Evolutionary conservation across 2,113 vertebrate genomes (phyloP), one percentile per base, ranked within the genome.

Genomic region (Labeo catla): DNA sequence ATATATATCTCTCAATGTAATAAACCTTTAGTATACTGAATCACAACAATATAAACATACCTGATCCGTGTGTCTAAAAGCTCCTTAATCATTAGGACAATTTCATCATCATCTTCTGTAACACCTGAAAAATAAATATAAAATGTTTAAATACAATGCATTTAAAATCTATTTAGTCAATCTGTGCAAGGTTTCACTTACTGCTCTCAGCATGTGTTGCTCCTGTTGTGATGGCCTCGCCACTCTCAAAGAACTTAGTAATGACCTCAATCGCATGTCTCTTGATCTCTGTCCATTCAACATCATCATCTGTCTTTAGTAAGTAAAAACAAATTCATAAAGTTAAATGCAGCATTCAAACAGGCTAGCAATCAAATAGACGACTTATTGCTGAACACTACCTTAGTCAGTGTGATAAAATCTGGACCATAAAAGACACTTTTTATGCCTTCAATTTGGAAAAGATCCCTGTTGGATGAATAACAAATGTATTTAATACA

Each of bases 371-470:
- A 74, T 28, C 12, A 47, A 12, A 81, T 3, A 11, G 50, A 76
- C 39, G 8, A 13, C 23, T 36, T 23, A 45, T 49, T 0, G 4
- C 12, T 10, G 36, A 52, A 57, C n/a, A 3, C 85, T 93, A 95
- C 95, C 94, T 95, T 96, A 9, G 95, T 96, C 79, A 96, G 86
- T 39, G 95, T 96, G 80, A 96, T 95, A 84, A 96, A 96, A 90
- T 96, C 95, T 2, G 95, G 95, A 13, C 95, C 95, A 89, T 95
- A 95, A 89, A 96, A 96, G 57, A 96, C 95, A 93, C 95, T 95
- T 90, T 95, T 95, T 15, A 96, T 94, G 59, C 95, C 95, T 86
- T 95, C 93, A n/a, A 96, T 94, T 89, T 95, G 92, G 93, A 96
- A 96, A 83, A 96, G 91, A 43, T 93, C 88, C 87, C 95, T 96